Percentiles rank a stretch among this genome's conserved stretches.
These are phyloP conservation scores for Pinctada fucata DNA, from an alignment of 2,888 invertebrate species.

Conservation along the genomic window DNA sequence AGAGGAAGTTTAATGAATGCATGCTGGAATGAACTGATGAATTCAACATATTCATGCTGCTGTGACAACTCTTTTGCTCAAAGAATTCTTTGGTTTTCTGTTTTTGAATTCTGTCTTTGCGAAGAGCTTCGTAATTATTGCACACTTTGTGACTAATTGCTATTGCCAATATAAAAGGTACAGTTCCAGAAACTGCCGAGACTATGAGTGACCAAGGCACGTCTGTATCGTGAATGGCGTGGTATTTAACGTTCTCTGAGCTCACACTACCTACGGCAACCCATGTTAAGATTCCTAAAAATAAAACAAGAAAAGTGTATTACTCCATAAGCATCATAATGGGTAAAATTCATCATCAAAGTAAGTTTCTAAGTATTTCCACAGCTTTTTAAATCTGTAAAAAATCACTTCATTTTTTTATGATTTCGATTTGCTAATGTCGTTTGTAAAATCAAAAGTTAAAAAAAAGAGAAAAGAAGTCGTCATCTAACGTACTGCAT, in stretches of 20 bases:
- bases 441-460: too few species aligned
- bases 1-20: slow-evolving; percentile 13
- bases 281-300: slow-evolving; percentile 23
- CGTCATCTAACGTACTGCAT: too few species aligned
- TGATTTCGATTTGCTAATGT: too few species aligned
- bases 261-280: slow-evolving; percentile 18
- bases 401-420: too few species aligned
- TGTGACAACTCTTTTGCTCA: slow-evolving; percentile 25
- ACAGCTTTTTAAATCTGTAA: too few species aligned
- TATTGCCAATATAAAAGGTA: slow-evolving; percentile 15
- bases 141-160: slow-evolving; percentile 1
- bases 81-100: slow-evolving; percentile 18
- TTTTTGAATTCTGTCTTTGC: slow-evolving; percentile 17
- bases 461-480: too few species aligned
- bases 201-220: slow-evolving; percentile 22
- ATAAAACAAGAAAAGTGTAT: neutral
- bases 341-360: too few species aligned
- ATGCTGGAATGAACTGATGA: slow-evolving; percentile 21
- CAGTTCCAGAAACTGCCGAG: slow-evolving; percentile 18
- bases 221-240: slow-evolving; percentile 1
- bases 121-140: slow-evolving; percentile 5
- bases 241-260: slow-evolving; percentile 10
- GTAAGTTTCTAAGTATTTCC: too few species aligned
- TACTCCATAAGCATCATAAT: neutral
- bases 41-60: slow-evolving; percentile 24